phyloP scores from a whole-genome alignment of 2,797 vertebrate genomes.

The Peromyscus eremicus region DNA sequence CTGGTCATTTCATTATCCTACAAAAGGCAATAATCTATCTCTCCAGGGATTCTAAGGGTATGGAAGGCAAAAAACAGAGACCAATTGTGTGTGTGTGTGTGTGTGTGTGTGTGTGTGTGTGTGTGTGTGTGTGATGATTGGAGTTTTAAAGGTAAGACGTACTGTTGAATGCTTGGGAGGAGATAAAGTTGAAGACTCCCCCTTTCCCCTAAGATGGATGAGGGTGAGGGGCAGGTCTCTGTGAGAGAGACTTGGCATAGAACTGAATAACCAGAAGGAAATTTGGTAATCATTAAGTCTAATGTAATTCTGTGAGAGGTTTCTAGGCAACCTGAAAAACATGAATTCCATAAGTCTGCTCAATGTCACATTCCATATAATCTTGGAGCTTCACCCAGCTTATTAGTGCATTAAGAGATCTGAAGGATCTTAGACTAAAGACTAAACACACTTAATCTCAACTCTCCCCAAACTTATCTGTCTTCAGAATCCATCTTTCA shows the following conservation, averaged over 20 bases:
- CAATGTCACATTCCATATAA: background rate
- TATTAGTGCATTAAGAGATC: constrained; percentile 12
- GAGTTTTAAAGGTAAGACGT: background rate
- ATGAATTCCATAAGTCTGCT: background rate
- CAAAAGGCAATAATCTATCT: background rate
- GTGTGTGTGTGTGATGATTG: background rate
- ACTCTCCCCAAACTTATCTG: constrained; percentile 26
- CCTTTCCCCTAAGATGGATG: background rate
- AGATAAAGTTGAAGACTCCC: background rate
- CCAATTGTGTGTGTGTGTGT: background rate
- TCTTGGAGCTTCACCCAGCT: background rate
- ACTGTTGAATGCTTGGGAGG: background rate
- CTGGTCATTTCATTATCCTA: background rate
- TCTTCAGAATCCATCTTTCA: constrained; percentile 11
- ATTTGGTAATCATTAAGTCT: background rate
- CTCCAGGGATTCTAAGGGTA: background rate
- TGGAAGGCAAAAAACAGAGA: background rate
- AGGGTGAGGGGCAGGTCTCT: background rate
- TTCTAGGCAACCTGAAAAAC: constrained; percentile 41
- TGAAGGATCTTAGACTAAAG: background rate
- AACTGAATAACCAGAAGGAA: constrained; percentile 20
- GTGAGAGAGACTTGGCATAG: background rate
- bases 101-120: background rate
- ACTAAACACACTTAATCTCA: constrained; percentile 35
- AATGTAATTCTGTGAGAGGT: background rate